phyloP scores from a whole-genome alignment of 1,140 invertebrate species.

The Cydia pomonella region DNA sequence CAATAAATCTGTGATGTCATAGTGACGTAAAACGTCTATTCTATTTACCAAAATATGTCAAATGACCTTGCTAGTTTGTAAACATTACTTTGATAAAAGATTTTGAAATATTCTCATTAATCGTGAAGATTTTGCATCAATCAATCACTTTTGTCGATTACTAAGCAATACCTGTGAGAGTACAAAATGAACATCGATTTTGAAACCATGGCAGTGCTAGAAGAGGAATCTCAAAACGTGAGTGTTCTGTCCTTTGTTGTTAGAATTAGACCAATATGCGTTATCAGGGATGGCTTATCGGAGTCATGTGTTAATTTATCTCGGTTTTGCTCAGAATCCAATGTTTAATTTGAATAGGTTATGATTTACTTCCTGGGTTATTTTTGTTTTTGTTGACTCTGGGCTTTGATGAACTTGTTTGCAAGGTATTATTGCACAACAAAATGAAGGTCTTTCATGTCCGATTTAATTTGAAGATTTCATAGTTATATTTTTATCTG shows the following conservation, averaged over 20 bases:
- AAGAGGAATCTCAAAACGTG: slow-evolving; percentile 75
- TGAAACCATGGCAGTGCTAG: slow-evolving; percentile 74
- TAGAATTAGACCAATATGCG: slow-evolving; percentile 4
- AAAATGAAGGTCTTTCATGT: slow-evolving; percentile 54
- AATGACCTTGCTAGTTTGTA: slow-evolving; percentile 79
- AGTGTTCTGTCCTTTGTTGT: slow-evolving; percentile 65
- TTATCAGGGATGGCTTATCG: slow-evolving; percentile 6
- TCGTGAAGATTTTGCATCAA: slow-evolving; percentile 34
- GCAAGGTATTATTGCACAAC: slow-evolving; percentile 59
- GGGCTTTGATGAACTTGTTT: slow-evolving; percentile 35
- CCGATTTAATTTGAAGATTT: slow-evolving; percentile 33
- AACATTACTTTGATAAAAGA: slow-evolving; percentile 62
- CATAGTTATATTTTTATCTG: background rate
- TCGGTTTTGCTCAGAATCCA: slow-evolving; percentile 36
- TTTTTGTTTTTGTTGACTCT: slow-evolving; percentile 42
- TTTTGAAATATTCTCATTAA: slow-evolving; percentile 54
- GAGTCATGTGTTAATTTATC: slow-evolving; percentile 17
- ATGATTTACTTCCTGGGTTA: slow-evolving; percentile 43
- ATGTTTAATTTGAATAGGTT: slow-evolving; percentile 31
- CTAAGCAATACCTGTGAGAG: slow-evolving; percentile 34
- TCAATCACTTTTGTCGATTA: slow-evolving; percentile 27
- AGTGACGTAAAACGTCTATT: slow-evolving; percentile 39
- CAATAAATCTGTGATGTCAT: slow-evolving; percentile 33
- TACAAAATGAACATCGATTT: slow-evolving; percentile 75
- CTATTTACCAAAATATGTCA: slow-evolving; percentile 75